These are phyloP conservation scores for Bombus fervidus DNA, from an alignment of 1,140 invertebrate species.

Conservation along the genomic window DNA sequence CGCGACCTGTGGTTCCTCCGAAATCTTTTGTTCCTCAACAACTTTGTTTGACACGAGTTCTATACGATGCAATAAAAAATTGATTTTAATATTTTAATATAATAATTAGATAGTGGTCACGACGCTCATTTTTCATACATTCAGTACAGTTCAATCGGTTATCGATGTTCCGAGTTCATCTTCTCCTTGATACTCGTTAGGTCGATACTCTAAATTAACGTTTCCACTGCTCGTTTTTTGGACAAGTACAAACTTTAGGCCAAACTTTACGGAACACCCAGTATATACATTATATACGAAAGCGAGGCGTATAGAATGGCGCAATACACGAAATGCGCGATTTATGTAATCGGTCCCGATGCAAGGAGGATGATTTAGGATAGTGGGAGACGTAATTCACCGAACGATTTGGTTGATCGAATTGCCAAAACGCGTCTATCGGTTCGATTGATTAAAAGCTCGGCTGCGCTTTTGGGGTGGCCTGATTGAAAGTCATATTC, in stretches of 20 bases:
- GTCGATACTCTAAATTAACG: not conserved
- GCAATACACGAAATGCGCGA: slow-evolving; percentile 35
- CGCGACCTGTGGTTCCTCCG: too few relatives aligned
- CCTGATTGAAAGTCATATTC: slow-evolving; percentile 70
- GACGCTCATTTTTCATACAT: too few relatives aligned
- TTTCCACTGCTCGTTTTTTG: too few relatives aligned
- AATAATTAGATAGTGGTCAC: too few relatives aligned
- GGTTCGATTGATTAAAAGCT: slow-evolving; percentile 76
- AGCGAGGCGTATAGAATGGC: slow-evolving; percentile 27
- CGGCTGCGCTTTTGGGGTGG: slow-evolving; percentile 49
- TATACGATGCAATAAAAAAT: too few relatives aligned
- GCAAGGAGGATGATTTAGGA: slow-evolving; percentile 56
- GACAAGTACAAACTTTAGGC: not conserved
- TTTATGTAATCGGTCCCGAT: slow-evolving; percentile 46
- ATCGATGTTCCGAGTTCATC: not conserved
- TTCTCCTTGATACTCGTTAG: not conserved
- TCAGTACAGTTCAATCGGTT: not conserved
- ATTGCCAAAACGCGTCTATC: slow-evolving; percentile 67
- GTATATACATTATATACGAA: not conserved
- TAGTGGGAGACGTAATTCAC: slow-evolving; percentile 65
- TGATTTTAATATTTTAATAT: too few relatives aligned
- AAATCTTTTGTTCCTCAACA: too few relatives aligned
- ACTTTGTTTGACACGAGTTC: too few relatives aligned
- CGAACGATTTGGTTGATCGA: slow-evolving; percentile 76
- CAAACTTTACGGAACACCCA: not conserved